These are phyloP conservation scores for Pecten maximus DNA, from an alignment of 2,888 invertebrate genomes.

Conservation along the genomic window DNA sequence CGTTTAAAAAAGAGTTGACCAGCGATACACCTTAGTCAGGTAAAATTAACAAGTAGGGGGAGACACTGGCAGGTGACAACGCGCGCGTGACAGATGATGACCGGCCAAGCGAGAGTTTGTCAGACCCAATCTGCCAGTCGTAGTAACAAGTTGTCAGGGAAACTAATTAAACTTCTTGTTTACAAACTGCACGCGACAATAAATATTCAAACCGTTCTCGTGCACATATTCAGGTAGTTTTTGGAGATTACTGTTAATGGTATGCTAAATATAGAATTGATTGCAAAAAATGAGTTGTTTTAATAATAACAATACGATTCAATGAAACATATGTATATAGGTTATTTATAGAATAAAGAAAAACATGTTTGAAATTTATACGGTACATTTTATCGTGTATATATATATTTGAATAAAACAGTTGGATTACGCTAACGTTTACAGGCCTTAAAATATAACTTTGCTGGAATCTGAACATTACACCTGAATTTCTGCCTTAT, in stretches of 20 bases:
- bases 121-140: constrained; percentile 12
- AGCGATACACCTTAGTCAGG: constrained; percentile 22
- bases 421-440: no score
- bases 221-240: background rate
- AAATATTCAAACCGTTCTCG: background rate
- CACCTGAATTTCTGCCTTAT: no score
- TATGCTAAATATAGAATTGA: no score
- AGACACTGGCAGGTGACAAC: constrained; percentile 26
- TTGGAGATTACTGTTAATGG: background rate
- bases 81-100: background rate
- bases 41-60: background rate
- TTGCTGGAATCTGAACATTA: no score
- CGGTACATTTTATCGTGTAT: no score
- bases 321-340: no score
- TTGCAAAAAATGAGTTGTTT: no score
- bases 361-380: no score
- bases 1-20: constrained; percentile 6
- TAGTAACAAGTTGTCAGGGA: constrained; percentile 26
- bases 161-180: background rate
- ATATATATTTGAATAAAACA: no score
- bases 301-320: no score
- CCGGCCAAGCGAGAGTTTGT: constrained; percentile 19
- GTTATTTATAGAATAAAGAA: no score
- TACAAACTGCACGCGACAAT: constrained; percentile 30
- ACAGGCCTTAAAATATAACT: no score